These are phyloP conservation scores for Incurvaria masculella DNA, from an alignment of 2,888 invertebrate species.

Conservation along the genomic window DNA sequence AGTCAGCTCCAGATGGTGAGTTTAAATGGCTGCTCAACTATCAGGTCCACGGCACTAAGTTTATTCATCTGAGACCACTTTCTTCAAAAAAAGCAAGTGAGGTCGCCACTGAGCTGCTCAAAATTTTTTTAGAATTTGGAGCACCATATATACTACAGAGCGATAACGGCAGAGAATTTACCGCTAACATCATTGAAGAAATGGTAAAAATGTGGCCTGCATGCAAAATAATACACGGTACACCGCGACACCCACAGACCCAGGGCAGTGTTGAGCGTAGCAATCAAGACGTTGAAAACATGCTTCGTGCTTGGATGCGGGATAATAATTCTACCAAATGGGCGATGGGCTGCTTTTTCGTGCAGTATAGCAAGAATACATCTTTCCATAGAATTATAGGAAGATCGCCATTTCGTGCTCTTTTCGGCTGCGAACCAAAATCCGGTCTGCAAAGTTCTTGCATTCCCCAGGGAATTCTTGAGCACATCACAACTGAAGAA, in stretches of 20 bases:
- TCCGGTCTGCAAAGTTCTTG: constrained; percentile 12
- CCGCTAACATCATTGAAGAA: constrained; percentile 18
- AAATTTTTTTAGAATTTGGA: constrained; percentile 17
- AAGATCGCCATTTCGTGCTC: constrained; percentile 17
- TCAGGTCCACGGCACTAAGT: constrained; percentile 27
- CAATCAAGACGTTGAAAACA: constrained; percentile 24
- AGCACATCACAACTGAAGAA: constrained; percentile 8
- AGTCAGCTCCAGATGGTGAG: constrained; percentile 22
- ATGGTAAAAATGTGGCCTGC: constrained; percentile 17
- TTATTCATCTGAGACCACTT: constrained; percentile 22
- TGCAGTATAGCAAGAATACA: constrained; percentile 18
- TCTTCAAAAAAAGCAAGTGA: constrained; percentile 18
- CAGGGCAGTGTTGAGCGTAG: constrained; percentile 13
- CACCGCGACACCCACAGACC: constrained; percentile 13
- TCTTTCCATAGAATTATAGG: constrained; percentile 18
- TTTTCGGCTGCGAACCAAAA: constrained; percentile 20
- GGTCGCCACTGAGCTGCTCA: constrained; percentile 22
- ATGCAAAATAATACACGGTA: constrained; percentile 15
- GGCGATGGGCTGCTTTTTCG: constrained; percentile 20
- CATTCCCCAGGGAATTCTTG: constrained; percentile 5
- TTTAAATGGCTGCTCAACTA: constrained; percentile 27
- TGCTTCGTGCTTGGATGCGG: constrained; percentile 20
- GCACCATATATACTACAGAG: constrained; percentile 16
- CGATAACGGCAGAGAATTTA: constrained; percentile 17
- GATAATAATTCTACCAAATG: constrained; percentile 21